Evolutionary conservation across 2,888 invertebrate species (phyloP).

Genomic region (Zygogramma bicolorata): DNA sequence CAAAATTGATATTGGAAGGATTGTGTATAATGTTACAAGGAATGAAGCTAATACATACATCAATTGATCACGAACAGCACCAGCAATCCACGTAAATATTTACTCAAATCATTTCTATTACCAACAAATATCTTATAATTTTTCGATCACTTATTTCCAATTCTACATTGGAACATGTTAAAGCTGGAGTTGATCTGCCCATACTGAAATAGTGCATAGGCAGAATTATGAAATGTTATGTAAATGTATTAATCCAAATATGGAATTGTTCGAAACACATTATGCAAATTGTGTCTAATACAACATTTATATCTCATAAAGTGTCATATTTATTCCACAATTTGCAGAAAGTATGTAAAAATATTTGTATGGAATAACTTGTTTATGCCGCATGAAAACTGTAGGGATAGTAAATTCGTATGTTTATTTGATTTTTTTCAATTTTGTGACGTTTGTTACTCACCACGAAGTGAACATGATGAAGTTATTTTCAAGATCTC

Average conservation of each 20-base stretch:
- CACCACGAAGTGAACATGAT: background rate
- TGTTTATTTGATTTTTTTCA: background rate
- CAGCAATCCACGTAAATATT: no score
- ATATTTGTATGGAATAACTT: slow-evolving; percentile 34
- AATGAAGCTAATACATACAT: no score
- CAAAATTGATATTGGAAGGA: no score
- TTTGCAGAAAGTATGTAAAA: slow-evolving; percentile 26
- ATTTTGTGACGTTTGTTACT: background rate
- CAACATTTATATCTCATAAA: slow-evolving; percentile 42
- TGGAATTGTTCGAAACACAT: slow-evolving; percentile 30
- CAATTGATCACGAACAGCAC: no score
- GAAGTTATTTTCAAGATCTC: background rate
- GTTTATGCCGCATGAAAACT: slow-evolving; percentile 25
- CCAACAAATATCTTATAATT: no score
- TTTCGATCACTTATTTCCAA: background rate
- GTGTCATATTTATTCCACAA: slow-evolving; percentile 36
- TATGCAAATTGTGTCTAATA: slow-evolving; percentile 39
- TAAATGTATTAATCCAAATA: slow-evolving; percentile 19
- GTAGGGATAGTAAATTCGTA: background rate
- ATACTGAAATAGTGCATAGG: background rate
- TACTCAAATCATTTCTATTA: no score
- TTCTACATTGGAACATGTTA: background rate
- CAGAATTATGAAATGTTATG: background rate
- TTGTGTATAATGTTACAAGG: no score
- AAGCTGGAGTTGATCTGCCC: background rate